phyloP scores from a whole-genome alignment of 2,797 vertebrate genomes.

The Labroides dimidiatus region DNA sequence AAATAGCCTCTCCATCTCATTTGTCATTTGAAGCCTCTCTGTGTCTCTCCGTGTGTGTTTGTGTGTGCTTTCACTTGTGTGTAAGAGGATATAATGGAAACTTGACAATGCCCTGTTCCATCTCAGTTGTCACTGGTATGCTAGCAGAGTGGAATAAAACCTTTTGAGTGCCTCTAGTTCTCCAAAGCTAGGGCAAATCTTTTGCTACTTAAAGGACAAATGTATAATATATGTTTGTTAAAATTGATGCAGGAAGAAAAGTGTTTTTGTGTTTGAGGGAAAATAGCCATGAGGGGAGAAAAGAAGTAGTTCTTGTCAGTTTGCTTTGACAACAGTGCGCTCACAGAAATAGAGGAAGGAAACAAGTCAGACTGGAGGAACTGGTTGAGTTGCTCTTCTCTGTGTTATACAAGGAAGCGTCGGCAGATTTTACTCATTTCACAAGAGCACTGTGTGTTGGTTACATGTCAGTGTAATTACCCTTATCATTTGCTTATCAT shows the following conservation, averaged over 20 bases:
- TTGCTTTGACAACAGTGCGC: conserved; percentile 28
- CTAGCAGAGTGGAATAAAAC: conserved; percentile 13
- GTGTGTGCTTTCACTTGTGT: conserved; percentile 60
- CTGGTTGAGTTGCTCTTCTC: conserved; percentile 44
- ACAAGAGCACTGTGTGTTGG: conserved; percentile 8
- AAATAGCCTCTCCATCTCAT: conserved; percentile 35
- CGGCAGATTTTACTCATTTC: conserved; percentile 39
- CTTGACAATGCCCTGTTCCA: conserved; percentile 49
- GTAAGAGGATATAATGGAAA: conserved; percentile 72
- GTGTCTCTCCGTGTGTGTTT: conserved; percentile 8
- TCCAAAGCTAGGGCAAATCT: conserved; percentile 2
- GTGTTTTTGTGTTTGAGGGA: neutral
- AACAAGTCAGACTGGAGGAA: conserved; percentile 57
- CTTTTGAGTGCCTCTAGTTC: conserved; percentile 1
- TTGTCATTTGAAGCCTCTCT: conserved; percentile 53
- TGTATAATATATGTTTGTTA: neutral
- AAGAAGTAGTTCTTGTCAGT: conserved; percentile 22
- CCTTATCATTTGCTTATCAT: conserved; percentile 62
- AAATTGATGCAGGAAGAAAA: neutral
- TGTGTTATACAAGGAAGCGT: conserved; percentile 42
- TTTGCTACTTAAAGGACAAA: neutral
- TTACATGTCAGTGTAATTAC: conserved; percentile 28
- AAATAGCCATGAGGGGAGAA: neutral
- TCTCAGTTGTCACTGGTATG: conserved; percentile 55
- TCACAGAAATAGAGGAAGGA: conserved; percentile 50